Evolutionary conservation across 2,888 invertebrate genomes (phyloP), one percentile per base, ranked within the genome.

Genomic region (Dermolepida albohirtum): DNA sequence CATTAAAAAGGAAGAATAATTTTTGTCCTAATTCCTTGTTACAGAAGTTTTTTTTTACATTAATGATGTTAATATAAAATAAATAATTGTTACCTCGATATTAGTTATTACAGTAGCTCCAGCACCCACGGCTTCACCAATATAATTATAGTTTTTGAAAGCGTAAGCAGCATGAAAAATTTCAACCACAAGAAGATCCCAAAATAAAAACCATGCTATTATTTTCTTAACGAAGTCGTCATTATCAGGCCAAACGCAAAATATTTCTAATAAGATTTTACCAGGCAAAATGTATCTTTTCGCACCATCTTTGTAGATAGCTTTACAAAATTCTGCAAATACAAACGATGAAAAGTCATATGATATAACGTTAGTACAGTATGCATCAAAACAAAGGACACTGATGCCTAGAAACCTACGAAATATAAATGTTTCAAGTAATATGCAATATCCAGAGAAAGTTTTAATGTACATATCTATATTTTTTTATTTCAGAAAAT

Each of bases 231-330:
- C 50, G 11, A 29, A 39, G 2, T 5, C 17, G 41, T 64, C 55
- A 10, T 54, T 41, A 12, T 68, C 68, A 10, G 68, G 68, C 68
- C 68, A 68, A 39, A 34, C 29, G 16, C 64, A 59, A 6, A 64
- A 17, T 1, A 55, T 40, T 49, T 68, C 55, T 5, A 68, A 27
- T 5, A 68, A 34, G 8, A 64, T 41, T 64, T 68, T 68, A 27
- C 64, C 49, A 1, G 57, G 39, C 10, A 57, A 50, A 29, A 68
- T 17, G 17, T 50, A 49, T 6, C 34, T 64, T 57, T 64, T 68
- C 6, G 47, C 68, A 2, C 27, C 64, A 27, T 68, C 68, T 22
- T 63, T 47, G 12, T 44, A 40, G 1, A 67, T 44, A 14, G 29
- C 39, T 17, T 29, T 62, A 2, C 16, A 34, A 34, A 67, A 67